Evolutionary conservation across 2,113 vertebrate genomes (phyloP), one percentile per base, ranked within the genome.

Genomic region (Colius striatus): DNA sequence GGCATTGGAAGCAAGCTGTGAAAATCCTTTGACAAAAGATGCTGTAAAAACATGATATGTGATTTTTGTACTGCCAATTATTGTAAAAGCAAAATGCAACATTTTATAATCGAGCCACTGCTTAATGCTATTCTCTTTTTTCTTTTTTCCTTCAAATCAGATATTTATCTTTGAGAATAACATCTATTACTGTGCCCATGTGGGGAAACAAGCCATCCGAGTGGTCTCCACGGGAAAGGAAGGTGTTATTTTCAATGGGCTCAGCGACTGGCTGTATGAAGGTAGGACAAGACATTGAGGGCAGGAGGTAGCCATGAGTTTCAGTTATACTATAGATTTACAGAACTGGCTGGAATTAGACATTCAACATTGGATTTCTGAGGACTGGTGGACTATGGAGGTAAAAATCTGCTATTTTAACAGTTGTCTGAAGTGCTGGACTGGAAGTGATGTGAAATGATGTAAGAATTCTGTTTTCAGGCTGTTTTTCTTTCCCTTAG

Each of bases 81-180:
- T 32, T 94, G 53, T 83, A 30, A 94, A 91, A 96, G 50, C 32
- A 38, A 92, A 90, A 62, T 87, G 79, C 61, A 20, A 38, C 30
- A 26, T 43, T 74, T 72, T 32, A 15, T 77, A 22, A 41, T 48
- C 25, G 48, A 82, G 22, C 65, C 55, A 57, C 79, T 92, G 62
- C 84, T 92, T 96, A 87, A 96, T 51, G 13, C 54, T 84, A 7
- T 87, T 96, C 43, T 71, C 76, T 95, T 81, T 93, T 91, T 90
- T 95, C 63, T 91, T 94, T 90, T 90, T 92, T 21, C 89, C 77
- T 93, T 95, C 85, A 84, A 86, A 96, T 87, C 78, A 99, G 99
- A 99, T 99, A 92, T 99, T 99, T 96, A 99, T 99, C 97, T 99
- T 99, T 95, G 99, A 99, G 97, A 99, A 99, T 98, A 99, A 99